phyloP scores from a whole-genome alignment of 1,140 invertebrate genomes.

The Eumaeus atala region DNA sequence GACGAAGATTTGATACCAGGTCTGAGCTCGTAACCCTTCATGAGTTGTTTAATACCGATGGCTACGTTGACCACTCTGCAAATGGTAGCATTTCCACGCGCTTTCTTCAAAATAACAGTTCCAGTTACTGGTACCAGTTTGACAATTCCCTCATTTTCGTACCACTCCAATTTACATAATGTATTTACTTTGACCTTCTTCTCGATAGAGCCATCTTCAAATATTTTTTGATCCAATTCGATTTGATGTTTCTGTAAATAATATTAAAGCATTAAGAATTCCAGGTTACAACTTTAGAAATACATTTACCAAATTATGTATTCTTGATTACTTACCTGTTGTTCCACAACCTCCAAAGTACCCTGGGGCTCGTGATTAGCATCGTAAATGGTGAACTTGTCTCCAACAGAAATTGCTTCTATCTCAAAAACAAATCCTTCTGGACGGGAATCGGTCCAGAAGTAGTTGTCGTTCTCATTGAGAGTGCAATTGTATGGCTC shows the following conservation, averaged over 20 bases:
- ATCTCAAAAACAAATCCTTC: slow-evolving; percentile 84
- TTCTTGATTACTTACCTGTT: slow-evolving; percentile 67
- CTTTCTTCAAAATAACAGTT: slow-evolving; percentile 74
- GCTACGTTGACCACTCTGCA: slow-evolving; percentile 75
- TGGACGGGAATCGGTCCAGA: slow-evolving; percentile 84
- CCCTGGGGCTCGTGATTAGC: slow-evolving; percentile 77
- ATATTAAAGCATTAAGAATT: slow-evolving; percentile 12
- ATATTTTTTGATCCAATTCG: slow-evolving; percentile 63
- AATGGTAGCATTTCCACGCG: slow-evolving; percentile 65
- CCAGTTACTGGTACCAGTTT: slow-evolving; percentile 76
- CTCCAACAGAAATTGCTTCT: slow-evolving; percentile 79
- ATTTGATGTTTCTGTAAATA: slow-evolving; percentile 66
- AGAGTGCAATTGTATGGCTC: slow-evolving; percentile 76
- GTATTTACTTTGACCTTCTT: slow-evolving; percentile 79
- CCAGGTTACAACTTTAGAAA: slow-evolving; percentile 12
- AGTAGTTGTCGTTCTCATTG: slow-evolving; percentile 82
- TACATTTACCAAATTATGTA: background rate
- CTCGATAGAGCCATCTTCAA: slow-evolving; percentile 71
- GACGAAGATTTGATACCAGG: slow-evolving; percentile 78
- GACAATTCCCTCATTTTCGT: slow-evolving; percentile 75
- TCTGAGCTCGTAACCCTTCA: slow-evolving; percentile 76
- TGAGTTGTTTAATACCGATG: slow-evolving; percentile 75
- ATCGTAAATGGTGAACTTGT: slow-evolving; percentile 82
- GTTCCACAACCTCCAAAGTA: slow-evolving; percentile 76
- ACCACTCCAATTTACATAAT: slow-evolving; percentile 80